Evolutionary conservation across 1,140 invertebrate species (phyloP), one percentile per base, ranked within the genome.

Genomic region (Trichoplusia ni): DNA sequence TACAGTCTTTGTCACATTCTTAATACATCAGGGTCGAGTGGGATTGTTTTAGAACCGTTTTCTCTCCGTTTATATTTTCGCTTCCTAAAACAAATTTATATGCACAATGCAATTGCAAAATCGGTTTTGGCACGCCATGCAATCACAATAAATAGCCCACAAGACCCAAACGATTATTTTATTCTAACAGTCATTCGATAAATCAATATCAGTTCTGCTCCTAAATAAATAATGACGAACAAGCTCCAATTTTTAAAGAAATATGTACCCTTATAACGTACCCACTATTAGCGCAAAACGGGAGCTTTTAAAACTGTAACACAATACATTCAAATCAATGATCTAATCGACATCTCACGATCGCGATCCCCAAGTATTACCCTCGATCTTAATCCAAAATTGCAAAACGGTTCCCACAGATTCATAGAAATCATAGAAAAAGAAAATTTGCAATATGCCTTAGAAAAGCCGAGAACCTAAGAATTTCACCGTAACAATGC

Each of bases 401-500:
- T 47, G 29, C 61, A 65, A 66, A 59, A 68, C 16, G 40, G 70
- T 85, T 84, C 81, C 75, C 82, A 84, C 81, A 82, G 40, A 9
- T 35, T 31, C 47, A 69, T 73, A 64, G 40, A 59, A 78, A 77
- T 82, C 74, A 69, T 56, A 61, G 71, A 77, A 75, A 80, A 75
- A 81, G 73, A 78, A 81, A 81, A 76, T 84, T 82, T 66, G 61
- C 73, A 76, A 76, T 76, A 75, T 76, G 69, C 54, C 76, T 86
- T 79, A 80, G 69, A 77, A 80, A 81, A 75, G 63, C 67, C 21
- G 71, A 70, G 61, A 76, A 79, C 79, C 75, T 82, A 60, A 71
- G 82, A 79, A 83, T 75, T 77, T 74, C 65, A 64, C 70, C 68
- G 64, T 31, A 44, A 87, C 83, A 84, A 85, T 84, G 75, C 71